Evolutionary conservation across 2,888 invertebrate species (phyloP).

Genomic region (Brachypalpus laphriformis): DNA sequence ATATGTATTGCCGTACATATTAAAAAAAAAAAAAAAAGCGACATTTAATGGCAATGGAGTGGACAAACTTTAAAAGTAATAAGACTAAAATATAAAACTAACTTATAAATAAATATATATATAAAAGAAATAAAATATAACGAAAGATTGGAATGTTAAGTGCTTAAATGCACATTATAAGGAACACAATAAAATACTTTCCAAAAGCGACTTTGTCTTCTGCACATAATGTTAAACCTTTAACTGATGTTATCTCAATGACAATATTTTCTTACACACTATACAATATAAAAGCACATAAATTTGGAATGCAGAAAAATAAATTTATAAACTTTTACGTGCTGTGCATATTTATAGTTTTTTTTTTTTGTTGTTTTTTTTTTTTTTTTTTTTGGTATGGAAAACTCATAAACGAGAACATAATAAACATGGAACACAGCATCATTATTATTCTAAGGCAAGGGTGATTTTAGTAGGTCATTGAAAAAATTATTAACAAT

Average conservation of each 20-base stretch:
- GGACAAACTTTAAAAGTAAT: too few species aligned
- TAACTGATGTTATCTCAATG: conserved; percentile 10
- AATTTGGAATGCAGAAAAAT: conserved; percentile 47
- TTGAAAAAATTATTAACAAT: conserved; percentile 46
- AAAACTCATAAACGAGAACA: conserved; percentile 33
- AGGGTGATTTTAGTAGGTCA: conserved; percentile 58
- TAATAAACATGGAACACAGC: conserved; percentile 50
- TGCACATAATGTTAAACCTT: neutral
- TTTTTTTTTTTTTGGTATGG: conserved; percentile 17
- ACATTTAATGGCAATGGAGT: too few species aligned
- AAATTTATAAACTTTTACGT: conserved; percentile 34
- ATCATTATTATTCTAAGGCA: conserved; percentile 66
- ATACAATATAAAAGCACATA: conserved; percentile 27
- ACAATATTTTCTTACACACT: conserved; percentile 34
- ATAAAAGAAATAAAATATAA: too few species aligned
- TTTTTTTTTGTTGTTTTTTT: too few species aligned
- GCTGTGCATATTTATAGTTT: conserved; percentile 32
- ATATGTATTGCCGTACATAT: too few species aligned
- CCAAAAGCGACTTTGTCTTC: too few species aligned
- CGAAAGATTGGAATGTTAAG: neutral
- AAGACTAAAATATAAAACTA: neutral
- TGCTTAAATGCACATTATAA: neutral
- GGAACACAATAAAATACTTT: neutral
- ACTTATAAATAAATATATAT: neutral
- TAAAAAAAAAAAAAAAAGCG: too few species aligned